Percentiles rank a stretch among this genome's conserved stretches.
These are phyloP conservation scores for Pediacus dermestoides DNA, from an alignment of 2,888 invertebrate genomes.

Conservation along the genomic window DNA sequence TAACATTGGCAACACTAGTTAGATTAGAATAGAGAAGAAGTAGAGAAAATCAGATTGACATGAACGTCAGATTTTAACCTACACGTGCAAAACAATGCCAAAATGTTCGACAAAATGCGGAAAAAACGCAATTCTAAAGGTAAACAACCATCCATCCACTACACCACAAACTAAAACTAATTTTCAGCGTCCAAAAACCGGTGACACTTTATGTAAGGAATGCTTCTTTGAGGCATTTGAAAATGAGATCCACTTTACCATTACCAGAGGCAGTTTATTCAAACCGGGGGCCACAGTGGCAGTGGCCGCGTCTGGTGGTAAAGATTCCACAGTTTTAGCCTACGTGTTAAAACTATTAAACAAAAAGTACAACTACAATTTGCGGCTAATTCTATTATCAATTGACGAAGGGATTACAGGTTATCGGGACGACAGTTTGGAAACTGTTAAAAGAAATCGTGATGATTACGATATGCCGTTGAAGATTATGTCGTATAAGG, in stretches of 20 bases:
- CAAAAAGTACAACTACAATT: slow-evolving; percentile 82
- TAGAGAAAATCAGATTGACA: too few species aligned
- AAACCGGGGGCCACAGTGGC: slow-evolving; percentile 82
- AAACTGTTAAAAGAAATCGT: slow-evolving; percentile 92
- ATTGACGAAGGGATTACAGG: slow-evolving; percentile 98
- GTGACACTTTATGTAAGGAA: slow-evolving; percentile 87
- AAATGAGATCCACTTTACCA: slow-evolving; percentile 91
- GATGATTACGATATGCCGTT: slow-evolving; percentile 91
- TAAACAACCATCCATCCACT: slow-evolving; percentile 40
- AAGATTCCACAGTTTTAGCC: slow-evolving; percentile 97
- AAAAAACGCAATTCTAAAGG: slow-evolving; percentile 72
- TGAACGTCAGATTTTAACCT: too few species aligned
- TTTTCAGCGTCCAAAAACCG: slow-evolving; percentile 81
- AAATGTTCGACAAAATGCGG: slow-evolving; percentile 70
- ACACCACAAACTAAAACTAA: slow-evolving; percentile 2
- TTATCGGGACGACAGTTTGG: slow-evolving; percentile 92
- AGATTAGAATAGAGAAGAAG: too few species aligned
- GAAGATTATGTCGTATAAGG: slow-evolving; percentile 94
- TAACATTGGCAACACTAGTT: too few species aligned
- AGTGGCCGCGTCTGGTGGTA: slow-evolving; percentile 90
- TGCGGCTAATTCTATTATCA: slow-evolving; percentile 86
- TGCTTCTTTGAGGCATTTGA: slow-evolving; percentile 95
- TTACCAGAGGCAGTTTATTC: slow-evolving; percentile 76
- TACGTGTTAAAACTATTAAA: slow-evolving; percentile 90
- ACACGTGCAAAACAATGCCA: slow-evolving; percentile 58